Base-by-base conservation (phyloP, 1,140 invertebrate species). In the Parapsyche elsis region DNA sequence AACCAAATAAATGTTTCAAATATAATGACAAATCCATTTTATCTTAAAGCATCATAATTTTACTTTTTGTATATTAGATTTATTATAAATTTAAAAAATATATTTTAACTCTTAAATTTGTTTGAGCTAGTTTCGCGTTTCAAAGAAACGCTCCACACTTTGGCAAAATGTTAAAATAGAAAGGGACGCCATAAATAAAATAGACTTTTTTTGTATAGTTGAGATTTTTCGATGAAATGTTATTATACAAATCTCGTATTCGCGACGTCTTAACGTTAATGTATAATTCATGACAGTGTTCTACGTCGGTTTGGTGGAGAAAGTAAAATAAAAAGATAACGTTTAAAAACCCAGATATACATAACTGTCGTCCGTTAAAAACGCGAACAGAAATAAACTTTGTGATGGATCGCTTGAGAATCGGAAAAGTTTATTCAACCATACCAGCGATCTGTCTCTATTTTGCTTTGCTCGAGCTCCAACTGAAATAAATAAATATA, bases 371-470 rank as follows among this genome's bases (percentile, higher is more conserved):
- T 23, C 23, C n/a, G 19, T 1, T 23, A 67, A 67, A 9, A 26
- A 67, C 24, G 24, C n/a, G 21, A 67, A 67, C 64, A 14, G 21
- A 67, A 67, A 67, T 67, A 67, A 67, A 67, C 64, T 67, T 12
- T 19, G 14, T 30, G 12, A 30, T 23, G 21, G 24, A 67, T 30
- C 64, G 64, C 14, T 67, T 61, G 57, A 16, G 21, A 61, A 61
- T 26, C 64, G 12, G 64, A 67, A 67, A 67, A 67, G 64, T 67
- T 67, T 30, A 67, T 67, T 26, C 24, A 26, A 67, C 64, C 24
- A 12, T 23, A 67, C 64, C 64, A 10, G 24, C 24, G 26, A 67
- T 67, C 24, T 67, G 21, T 26, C 24, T 30, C 24, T 67, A 67
- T 30, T 67, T 38, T 38, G 30, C 30, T 38, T 38, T 38, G 1